These are phyloP conservation scores for Rhadina sibilatrix DNA, from an alignment of 2,113 vertebrate genomes.

Conservation along the genomic window DNA sequence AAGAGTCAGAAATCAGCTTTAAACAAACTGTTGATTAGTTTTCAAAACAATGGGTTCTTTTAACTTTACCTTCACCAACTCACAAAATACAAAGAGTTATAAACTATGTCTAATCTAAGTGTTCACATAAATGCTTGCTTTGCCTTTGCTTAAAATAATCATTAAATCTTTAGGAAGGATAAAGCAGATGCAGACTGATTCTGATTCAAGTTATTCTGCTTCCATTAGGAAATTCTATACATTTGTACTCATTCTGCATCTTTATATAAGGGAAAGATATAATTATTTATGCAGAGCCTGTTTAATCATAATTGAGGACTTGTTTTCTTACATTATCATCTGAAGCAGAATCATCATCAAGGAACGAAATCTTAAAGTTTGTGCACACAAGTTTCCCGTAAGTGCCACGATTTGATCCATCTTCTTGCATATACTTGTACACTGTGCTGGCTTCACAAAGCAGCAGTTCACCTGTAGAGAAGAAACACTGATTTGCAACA, in stretches of 20 bases:
- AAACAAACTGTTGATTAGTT: neutral
- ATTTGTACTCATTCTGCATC: neutral
- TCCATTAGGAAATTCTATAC: neutral
- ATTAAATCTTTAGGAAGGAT: neutral
- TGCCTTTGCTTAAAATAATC: neutral
- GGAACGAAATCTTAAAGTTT: slow-evolving; percentile 87
- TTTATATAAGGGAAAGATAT: neutral
- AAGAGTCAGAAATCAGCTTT: neutral
- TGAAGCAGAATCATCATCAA: slow-evolving; percentile 72
- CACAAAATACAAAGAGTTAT: neutral
- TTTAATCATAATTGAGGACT: neutral
- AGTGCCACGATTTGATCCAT: slow-evolving; percentile 79
- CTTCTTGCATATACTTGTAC: slow-evolving; percentile 82
- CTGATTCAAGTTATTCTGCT: neutral
- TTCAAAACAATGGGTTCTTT: neutral
- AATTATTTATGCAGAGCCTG: neutral
- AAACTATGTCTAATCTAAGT: neutral
- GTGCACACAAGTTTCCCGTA: slow-evolving; percentile 85
- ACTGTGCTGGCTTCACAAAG: slow-evolving; percentile 85
- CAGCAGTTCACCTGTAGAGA: slow-evolving; percentile 79
- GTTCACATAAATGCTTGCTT: neutral
- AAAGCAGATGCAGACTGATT: neutral
- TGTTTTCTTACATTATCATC: slow-evolving; percentile 76
- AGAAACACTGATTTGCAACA: neutral
- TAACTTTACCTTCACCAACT: neutral